These are phyloP conservation scores for Polyergus mexicanus DNA, from an alignment of 1,140 invertebrate genomes.

Conservation along the genomic window DNA sequence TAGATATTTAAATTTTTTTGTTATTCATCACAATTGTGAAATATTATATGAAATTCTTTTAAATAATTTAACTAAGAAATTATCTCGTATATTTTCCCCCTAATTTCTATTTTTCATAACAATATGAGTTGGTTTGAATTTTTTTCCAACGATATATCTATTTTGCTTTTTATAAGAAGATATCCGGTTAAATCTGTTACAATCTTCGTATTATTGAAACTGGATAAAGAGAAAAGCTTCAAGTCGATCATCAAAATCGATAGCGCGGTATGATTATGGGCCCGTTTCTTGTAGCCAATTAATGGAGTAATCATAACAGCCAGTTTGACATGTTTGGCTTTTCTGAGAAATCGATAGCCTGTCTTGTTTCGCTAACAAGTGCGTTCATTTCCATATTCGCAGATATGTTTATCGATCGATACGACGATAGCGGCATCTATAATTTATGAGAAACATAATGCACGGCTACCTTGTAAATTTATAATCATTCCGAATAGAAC, in stretches of 20 bases:
- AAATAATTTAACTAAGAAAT: not conserved
- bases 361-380: slow-evolving; percentile 28
- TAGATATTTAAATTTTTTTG: not conserved
- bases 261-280: not conserved
- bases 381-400: slow-evolving; percentile 13
- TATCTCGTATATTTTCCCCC: not conserved
- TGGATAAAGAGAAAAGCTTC: not conserved
- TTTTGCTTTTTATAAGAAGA: not conserved
- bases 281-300: not conserved
- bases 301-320: slow-evolving; percentile 14
- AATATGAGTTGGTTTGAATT: not conserved
- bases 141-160: not conserved
- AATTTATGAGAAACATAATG: slow-evolving; percentile 46
- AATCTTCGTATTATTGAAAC: not conserved
- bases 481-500: slow-evolving; percentile 43
- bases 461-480: slow-evolving; percentile 39
- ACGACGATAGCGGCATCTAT: slow-evolving; percentile 35
- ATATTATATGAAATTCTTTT: not conserved
- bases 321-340: slow-evolving; percentile 5
- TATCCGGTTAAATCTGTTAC: not conserved
- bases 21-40: not conserved
- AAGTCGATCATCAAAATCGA: not conserved
- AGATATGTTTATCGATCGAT: slow-evolving; percentile 28
- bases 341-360: slow-evolving; percentile 38
- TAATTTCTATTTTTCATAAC: not conserved